Evolutionary conservation across 2,113 vertebrate species (phyloP), one percentile per base, ranked within the genome.

Genomic region (Triplophysa tibetana): DNA sequence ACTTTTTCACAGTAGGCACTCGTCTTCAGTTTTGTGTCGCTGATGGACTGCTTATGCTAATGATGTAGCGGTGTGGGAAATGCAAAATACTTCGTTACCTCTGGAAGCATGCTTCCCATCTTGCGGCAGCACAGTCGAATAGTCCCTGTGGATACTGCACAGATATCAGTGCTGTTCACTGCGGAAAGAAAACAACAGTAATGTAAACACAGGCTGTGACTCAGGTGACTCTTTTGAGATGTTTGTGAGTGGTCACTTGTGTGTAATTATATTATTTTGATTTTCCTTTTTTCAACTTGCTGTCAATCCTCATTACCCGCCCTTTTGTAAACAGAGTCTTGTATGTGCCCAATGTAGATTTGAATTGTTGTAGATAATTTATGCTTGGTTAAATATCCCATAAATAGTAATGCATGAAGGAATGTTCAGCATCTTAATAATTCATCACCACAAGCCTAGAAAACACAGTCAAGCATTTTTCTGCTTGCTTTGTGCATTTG

Each of bases 121-220:
- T 75, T 12, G 2, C 45, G 33, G 19, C 13, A 52, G 41, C 77
- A 45, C 52, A 58, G 69, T 75, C 23, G 62, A 79, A 14, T 19
- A n/a, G 24, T 38, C 48, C 70, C 23, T 38, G 24, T 8, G 8
- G 50, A 66, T 82, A 12, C 70, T 69, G 16, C 63, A 29, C 63
- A 69, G 29, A 70, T 78, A 75, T 11, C 41, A 2, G 29, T 4
- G 38, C 75, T 23, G 65, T 74, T 65, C 50, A 60, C 45, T 61
- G 50, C 9, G n/a, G 3, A 5, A 38, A 17, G 56, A 45, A 60
- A 52, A 70, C 24, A 56, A 23, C 33, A 61, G 48, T 21, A 70
- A 75, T 79, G 72, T 80, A 75, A 79, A 70, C 60, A 65, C 64
- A 41, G 50, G 24, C 56, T 63, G 23, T 4, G 29, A 29, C 29